phyloP scores from a whole-genome alignment of 1,140 invertebrate genomes.

The Schmidtea mediterranea region DNA sequence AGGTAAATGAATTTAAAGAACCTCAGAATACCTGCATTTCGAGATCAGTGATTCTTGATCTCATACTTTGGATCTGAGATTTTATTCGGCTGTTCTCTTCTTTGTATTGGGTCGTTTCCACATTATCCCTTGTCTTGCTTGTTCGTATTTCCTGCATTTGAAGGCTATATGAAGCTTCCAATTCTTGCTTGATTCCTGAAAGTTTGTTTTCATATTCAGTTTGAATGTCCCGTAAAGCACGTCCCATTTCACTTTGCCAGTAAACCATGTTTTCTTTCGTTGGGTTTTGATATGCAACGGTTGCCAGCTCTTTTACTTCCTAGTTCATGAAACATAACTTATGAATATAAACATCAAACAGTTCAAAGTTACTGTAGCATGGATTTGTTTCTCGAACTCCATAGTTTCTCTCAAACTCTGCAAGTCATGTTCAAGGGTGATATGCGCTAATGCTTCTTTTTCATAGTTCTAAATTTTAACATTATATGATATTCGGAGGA shows the following conservation, averaged over 20 bases:
- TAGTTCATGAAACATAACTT: slow-evolving; percentile 8
- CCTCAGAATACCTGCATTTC: slow-evolving; percentile 21
- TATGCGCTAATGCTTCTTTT: slow-evolving; percentile 21
- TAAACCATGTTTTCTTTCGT: slow-evolving; percentile 29
- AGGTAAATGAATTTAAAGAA: not conserved
- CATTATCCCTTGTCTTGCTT: slow-evolving; percentile 28
- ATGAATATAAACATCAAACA: too few species aligned
- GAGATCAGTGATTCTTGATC: slow-evolving; percentile 25
- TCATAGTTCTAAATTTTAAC: slow-evolving; percentile 20
- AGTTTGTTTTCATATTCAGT: slow-evolving; percentile 28
- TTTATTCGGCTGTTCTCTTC: slow-evolving; percentile 29
- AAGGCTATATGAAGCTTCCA: slow-evolving; percentile 22
- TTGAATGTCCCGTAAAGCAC: slow-evolving; percentile 31
- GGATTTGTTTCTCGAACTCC: slow-evolving; percentile 22
- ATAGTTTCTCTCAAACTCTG: slow-evolving; percentile 29
- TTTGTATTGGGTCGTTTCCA: slow-evolving; percentile 27
- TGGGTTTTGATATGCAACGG: slow-evolving; percentile 28
- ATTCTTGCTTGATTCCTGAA: slow-evolving; percentile 24
- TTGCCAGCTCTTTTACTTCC: slow-evolving; percentile 32
- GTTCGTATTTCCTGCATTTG: slow-evolving; percentile 31
- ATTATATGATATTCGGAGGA: not conserved
- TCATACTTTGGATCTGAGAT: slow-evolving; percentile 22
- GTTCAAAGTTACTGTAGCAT: slow-evolving; percentile 8
- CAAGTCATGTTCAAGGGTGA: slow-evolving; percentile 26
- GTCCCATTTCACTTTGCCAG: slow-evolving; percentile 30